Base-by-base conservation (phyloP, 2,113 vertebrate genomes). In the Tichodroma muraria region DNA sequence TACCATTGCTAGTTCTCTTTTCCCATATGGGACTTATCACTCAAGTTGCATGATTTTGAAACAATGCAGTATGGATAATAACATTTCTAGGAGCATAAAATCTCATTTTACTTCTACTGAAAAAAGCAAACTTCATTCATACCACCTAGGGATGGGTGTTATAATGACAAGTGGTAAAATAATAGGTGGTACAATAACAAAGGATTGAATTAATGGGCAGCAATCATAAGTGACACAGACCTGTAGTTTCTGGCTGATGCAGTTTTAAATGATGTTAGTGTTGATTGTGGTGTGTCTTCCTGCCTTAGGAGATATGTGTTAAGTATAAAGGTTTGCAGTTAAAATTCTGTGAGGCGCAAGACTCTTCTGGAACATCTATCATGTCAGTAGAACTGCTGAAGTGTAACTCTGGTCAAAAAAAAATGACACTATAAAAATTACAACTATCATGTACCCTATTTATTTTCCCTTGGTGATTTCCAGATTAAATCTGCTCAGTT, bases 401-500 rank as follows among this genome's bases (percentile, higher is more conserved):
- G 53, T 95, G 47, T 92, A 97, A 89, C 79, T 96, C 85, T 94
- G 91, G 89, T 95, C 44, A 94, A 93, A 95, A 95, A 87, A 85
- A 94, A 93, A 94, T 54, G 45, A 89, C 52, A 94, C 85, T 68
- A 76, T 85, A 96, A 95, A 97, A 95, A 96, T 94, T 70, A 89
- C 71, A 96, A 86, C 88, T 95, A 93, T 97, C 88, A 89, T 63
- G 65, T 87, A 92, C 53, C 63, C 59, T 90, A 94, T 95, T 96
- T 96, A 94, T 97, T 96, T 97, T 87, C 80, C 88, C 84, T 84
- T 90, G 73, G 65, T 90, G 93, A 93, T 87, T 93, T 95, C 79
- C 91, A 95, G 93, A 96, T 96, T 95, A 92, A 94, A 96, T 95
- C 91, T 92, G 54, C 40, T 88, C 81, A 57, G 84, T 95, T 96